phyloP scores from a whole-genome alignment of 1,140 invertebrate species.

The Andricus grossulariae region DNA sequence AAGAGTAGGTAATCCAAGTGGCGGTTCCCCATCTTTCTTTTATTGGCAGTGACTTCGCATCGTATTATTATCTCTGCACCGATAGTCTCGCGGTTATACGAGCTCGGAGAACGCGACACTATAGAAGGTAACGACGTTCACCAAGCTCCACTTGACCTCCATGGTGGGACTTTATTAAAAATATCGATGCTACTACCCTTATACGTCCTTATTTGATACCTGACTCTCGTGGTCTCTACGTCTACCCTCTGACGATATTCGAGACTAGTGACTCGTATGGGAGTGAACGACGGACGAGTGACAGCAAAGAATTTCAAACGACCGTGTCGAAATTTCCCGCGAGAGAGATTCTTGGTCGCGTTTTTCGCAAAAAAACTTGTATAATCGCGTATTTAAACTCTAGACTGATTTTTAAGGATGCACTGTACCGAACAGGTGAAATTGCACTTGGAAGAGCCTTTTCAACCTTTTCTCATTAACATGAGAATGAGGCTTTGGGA shows the following conservation, averaged over 20 bases:
- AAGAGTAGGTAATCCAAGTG: conserved; percentile 48
- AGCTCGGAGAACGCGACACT: conserved; percentile 51
- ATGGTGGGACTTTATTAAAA: conserved; percentile 49
- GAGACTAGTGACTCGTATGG: not conserved
- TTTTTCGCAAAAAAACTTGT: conserved; percentile 10
- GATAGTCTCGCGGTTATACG: conserved; percentile 47
- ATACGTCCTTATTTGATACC: not conserved
- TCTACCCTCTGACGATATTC: not conserved
- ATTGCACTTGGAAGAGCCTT: not conserved
- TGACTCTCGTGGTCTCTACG: not conserved
- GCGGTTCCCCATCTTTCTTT: conserved; percentile 50
- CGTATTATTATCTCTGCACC: conserved; percentile 47
- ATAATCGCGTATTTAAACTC: conserved; percentile 17
- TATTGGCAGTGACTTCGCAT: conserved; percentile 50
- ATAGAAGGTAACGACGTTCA: conserved; percentile 49
- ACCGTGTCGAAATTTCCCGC: conserved; percentile 27
- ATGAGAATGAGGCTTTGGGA: not conserved
- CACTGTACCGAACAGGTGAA: conserved; percentile 4
- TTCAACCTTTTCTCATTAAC: not conserved
- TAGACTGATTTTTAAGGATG: conserved; percentile 15
- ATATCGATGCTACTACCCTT: conserved; percentile 31
- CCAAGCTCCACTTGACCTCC: conserved; percentile 41
- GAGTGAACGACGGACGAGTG: not conserved
- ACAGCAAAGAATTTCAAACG: conserved; percentile 21
- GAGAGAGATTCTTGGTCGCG: conserved; percentile 15